Base-by-base conservation (phyloP, 2,888 invertebrate species). In the Eucera pruinosa region DNA sequence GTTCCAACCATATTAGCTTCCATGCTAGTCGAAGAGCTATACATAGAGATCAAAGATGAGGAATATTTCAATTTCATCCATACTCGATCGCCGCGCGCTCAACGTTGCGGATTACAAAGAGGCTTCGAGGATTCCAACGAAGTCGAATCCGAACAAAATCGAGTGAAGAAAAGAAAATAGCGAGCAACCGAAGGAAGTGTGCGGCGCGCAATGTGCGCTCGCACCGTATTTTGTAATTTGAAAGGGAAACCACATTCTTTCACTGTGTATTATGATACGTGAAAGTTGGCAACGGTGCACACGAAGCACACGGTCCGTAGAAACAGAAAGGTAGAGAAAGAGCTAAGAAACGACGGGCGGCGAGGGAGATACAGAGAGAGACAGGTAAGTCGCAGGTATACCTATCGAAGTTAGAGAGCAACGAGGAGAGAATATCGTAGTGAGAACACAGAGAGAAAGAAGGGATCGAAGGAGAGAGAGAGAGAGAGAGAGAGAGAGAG, bases 161-260 rank as follows among this genome's bases (percentile, higher is more conserved):
- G 33, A 23, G 2, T 39, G 33, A 20, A 20, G 55, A 58, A 72
- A 76, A 67, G 80, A 84, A 84, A 77, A 80, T 78, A 58, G 65
- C 68, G 81, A 82, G 69, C 80, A 78, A 75, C 55, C 78, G 82
- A 86, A 80, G 88, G 89, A 88, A 88, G 86, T 87, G 80, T 81
- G 58, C 67, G 70, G 72, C 64, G 71, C 67, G 80, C 62, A 50
- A 61, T 55, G 61, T 67, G 64, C 47, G 65, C 79, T 80, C 80
- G 78, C 65, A 72, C 86, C 83, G 87, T 89, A 91, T 91, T 91
- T 91, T 91, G 91, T 91, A 91, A 91, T 91, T 91, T 91, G 91
- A 91, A 91, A 91, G 91, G 91, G 90, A 91, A 91, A 91, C 91
- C 90, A 89, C 91, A 91, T 91, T 91, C 91, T 91, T 91, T 89